These are phyloP conservation scores for Rachycentron canadum DNA, from an alignment of 2,797 vertebrate genomes.

Conservation along the genomic window DNA sequence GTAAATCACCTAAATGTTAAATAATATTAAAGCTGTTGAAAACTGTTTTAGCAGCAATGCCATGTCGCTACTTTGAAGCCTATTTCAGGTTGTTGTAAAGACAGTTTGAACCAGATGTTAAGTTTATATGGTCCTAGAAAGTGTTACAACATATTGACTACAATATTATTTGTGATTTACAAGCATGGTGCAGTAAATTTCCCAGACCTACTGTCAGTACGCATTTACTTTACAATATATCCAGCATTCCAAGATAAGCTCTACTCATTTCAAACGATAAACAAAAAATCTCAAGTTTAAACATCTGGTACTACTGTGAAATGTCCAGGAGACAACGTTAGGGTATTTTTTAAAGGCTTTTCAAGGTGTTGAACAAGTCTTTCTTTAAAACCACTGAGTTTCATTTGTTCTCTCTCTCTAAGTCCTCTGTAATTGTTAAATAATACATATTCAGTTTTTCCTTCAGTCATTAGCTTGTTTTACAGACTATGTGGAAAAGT, in stretches of 20 bases:
- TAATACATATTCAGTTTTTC: slow-evolving; percentile 60
- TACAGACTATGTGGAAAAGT: slow-evolving; percentile 68
- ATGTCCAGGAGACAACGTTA: slow-evolving; percentile 9
- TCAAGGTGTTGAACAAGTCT: slow-evolving; percentile 6
- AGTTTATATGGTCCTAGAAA: slow-evolving; percentile 15
- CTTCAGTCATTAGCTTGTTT: slow-evolving; percentile 68
- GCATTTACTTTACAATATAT: slow-evolving; percentile 31
- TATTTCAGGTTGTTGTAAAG: slow-evolving; percentile 36
- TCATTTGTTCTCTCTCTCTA: slow-evolving; percentile 38
- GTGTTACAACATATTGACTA: slow-evolving; percentile 3
- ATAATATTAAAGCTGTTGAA: slow-evolving; percentile 35
- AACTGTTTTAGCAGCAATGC: slow-evolving; percentile 16
- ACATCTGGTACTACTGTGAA: slow-evolving; percentile 43
- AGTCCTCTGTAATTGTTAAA: slow-evolving; percentile 54
- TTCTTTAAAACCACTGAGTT: slow-evolving; percentile 14
- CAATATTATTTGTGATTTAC: slow-evolving; percentile 47
- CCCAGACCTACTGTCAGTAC: slow-evolving; percentile 32
- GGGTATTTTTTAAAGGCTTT: slow-evolving; percentile 1
- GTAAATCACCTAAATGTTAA: slow-evolving; percentile 11
- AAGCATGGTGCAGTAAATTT: slow-evolving; percentile 29
- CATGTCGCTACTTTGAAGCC: slow-evolving; percentile 5
- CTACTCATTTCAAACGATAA: slow-evolving; percentile 14
- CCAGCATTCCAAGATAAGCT: slow-evolving; percentile 28
- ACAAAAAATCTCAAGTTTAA: slow-evolving; percentile 15
- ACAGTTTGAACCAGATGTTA: slow-evolving; percentile 47